A percentile compares a stretch with the other conserved stretches of the same genome.
These are phyloP conservation scores for Pyrocoelia pectoralis DNA, from an alignment of 2,888 invertebrate genomes.

Conservation along the genomic window DNA sequence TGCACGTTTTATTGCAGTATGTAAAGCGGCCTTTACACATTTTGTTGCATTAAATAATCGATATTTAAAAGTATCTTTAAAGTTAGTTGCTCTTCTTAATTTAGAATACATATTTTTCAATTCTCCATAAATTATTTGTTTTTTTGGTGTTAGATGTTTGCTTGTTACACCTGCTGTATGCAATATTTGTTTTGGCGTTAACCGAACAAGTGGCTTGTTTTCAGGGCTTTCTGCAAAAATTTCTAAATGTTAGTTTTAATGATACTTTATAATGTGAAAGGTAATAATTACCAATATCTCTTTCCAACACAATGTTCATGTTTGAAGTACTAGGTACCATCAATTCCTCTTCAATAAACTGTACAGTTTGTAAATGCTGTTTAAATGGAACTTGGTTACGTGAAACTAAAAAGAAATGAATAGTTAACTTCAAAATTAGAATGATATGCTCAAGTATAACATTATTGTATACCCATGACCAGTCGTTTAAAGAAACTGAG, in stretches of 20 bases:
- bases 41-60: conserved; percentile 4
- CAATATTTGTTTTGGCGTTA: conserved; percentile 3
- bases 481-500: conserved; percentile 2
- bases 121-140: conserved; percentile 4
- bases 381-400: neutral
- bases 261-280: conserved; percentile 2
- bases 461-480: conserved; percentile 1
- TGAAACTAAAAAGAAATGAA: neutral
- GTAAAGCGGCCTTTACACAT: too few relatives aligned
- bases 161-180: conserved; percentile 3
- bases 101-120: too few relatives aligned
- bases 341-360: neutral
- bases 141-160: neutral
- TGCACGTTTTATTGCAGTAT: too few relatives aligned
- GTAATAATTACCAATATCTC: conserved; percentile 1
- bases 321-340: conserved; percentile 2
- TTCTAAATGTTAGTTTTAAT: conserved; percentile 4
- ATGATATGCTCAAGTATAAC: neutral
- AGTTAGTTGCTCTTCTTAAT: conserved; percentile 4
- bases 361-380: conserved; percentile 1
- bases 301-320: conserved; percentile 4
- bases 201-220: neutral
- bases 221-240: conserved; percentile 1
- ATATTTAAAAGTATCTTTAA: conserved; percentile 4
- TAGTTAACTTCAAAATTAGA: neutral